Conservation (phyloP, 2,797 vertebrate genomes). For the Danio tinwini region DNA sequence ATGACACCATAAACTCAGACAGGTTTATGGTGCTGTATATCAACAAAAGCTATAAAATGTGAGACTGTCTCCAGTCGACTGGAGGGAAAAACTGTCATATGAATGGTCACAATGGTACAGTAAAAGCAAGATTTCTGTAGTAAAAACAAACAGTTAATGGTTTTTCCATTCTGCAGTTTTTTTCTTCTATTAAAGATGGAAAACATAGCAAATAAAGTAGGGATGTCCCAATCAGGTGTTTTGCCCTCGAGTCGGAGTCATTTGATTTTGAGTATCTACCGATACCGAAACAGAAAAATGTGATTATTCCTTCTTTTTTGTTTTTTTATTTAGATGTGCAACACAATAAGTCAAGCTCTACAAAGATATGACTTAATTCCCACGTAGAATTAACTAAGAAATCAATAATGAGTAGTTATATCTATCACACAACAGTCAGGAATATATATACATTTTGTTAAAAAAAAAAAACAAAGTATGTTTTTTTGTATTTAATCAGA, state of each 20-base stretch:
- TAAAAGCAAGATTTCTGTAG: slow-evolving; percentile 6
- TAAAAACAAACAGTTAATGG: neutral
- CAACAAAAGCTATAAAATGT: slow-evolving; percentile 28
- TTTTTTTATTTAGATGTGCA: neutral
- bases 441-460: too few species aligned
- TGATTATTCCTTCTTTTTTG: too few species aligned
- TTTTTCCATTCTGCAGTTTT: too few species aligned
- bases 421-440: neutral
- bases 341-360: too few species aligned
- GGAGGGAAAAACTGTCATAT: neutral
- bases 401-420: neutral
- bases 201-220: neutral
- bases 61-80: slow-evolving; percentile 4
- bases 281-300: too few species aligned
- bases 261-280: too few species aligned
- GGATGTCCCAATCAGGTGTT: too few species aligned
- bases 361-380: neutral
- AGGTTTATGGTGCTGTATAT: slow-evolving; percentile 25
- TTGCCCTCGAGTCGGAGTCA: too few species aligned
- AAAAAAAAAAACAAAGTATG: too few species aligned
- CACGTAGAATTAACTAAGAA: neutral
- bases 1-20: slow-evolving; percentile 21
- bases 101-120: neutral
- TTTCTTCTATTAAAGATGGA: neutral
- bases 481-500: too few species aligned